phyloP scores from a whole-genome alignment of 2,113 vertebrate genomes.

The Pangasianodon gigas region DNA sequence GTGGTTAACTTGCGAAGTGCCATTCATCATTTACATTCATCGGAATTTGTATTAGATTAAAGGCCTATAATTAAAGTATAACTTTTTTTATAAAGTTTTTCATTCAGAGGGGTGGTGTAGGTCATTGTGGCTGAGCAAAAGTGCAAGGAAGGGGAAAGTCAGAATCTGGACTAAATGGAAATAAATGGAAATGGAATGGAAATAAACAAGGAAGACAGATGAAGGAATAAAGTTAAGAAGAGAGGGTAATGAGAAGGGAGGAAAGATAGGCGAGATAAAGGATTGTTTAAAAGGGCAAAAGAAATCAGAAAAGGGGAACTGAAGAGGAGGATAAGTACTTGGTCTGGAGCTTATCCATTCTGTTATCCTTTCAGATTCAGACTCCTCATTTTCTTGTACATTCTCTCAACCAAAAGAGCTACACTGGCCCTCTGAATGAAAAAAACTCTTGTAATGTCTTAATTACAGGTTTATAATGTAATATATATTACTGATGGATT shows the following conservation, averaged over 20 bases:
- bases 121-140: background rate
- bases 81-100: background rate
- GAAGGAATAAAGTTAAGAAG: background rate
- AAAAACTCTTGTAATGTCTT: background rate
- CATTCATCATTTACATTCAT: background rate
- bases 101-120: background rate
- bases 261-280: background rate
- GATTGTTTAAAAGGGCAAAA: background rate
- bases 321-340: background rate
- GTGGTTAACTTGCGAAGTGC: constrained; percentile 1
- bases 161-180: background rate
- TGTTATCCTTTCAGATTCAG: background rate
- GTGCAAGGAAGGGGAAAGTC: background rate
- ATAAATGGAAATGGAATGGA: background rate
- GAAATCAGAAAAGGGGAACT: background rate
- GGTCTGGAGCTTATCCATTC: background rate
- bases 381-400: background rate
- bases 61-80: background rate
- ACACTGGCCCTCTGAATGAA: background rate
- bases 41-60: background rate
- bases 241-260: background rate
- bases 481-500: background rate
- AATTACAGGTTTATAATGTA: background rate
- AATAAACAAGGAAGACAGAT: background rate
- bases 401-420: background rate